Evolutionary conservation across 2,797 vertebrate genomes (phyloP).

Genomic region (Paedocypris micromegethes): DNA sequence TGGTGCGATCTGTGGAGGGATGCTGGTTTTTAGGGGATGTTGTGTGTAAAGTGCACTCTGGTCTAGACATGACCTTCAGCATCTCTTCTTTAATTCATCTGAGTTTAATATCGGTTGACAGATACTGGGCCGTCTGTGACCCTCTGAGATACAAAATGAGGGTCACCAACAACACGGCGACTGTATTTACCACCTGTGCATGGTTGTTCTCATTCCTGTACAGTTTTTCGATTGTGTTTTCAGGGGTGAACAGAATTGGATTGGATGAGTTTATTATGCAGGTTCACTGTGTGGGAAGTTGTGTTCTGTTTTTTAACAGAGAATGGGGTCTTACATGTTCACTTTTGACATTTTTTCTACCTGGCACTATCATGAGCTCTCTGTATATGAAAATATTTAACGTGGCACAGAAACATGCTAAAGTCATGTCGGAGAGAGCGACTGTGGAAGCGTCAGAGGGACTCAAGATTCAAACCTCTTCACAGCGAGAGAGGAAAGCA

Average conservation of each 20-base stretch:
- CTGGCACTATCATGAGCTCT: conserved; percentile 37
- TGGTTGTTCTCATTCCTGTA: conserved; percentile 42
- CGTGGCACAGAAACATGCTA: conserved; percentile 38
- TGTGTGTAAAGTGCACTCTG: conserved; percentile 49
- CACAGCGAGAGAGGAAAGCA: conserved; percentile 36
- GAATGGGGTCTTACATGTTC: conserved; percentile 16
- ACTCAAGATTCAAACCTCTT: neutral
- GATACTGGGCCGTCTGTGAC: conserved; percentile 44
- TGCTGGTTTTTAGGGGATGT: conserved; percentile 52
- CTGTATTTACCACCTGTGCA: conserved; percentile 2
- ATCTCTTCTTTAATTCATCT: conserved; percentile 45
- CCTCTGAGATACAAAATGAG: conserved; percentile 45
- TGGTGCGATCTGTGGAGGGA: conserved; percentile 48
- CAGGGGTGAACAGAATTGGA: conserved; percentile 37
- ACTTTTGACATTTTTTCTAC: conserved; percentile 34
- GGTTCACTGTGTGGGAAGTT: conserved; percentile 29
- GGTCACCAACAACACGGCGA: conserved; percentile 31
- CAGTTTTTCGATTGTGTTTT: conserved; percentile 45
- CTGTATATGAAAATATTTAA: conserved; percentile 30
- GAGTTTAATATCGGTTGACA: conserved; percentile 46
- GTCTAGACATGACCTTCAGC: conserved; percentile 47
- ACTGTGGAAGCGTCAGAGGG: neutral
- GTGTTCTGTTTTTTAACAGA: conserved; percentile 31
- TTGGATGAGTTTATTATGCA: conserved; percentile 20
- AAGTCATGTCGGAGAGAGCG: conserved; percentile 32